Conservation (phyloP, 2,888 invertebrate genomes). For the Acleris laterana region DNA sequence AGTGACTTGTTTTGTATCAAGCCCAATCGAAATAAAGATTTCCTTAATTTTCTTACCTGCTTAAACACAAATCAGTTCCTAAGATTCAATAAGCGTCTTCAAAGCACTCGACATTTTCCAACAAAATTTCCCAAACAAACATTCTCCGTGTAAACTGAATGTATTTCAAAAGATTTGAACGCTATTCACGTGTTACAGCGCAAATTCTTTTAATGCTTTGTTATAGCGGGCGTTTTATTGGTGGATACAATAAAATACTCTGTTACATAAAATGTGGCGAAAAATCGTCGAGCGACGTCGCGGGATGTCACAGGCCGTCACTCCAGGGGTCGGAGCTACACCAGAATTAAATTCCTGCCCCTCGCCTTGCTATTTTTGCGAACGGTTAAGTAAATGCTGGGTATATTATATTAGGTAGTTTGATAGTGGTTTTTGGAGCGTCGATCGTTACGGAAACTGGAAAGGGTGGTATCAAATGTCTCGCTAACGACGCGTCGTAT, state of each 20-base stretch:
- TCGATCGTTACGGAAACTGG: slow-evolving; percentile 26
- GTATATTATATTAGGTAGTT: too few relatives aligned
- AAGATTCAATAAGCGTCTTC: too few relatives aligned
- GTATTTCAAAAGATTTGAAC: slow-evolving; percentile 21
- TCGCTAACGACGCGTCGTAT: slow-evolving; percentile 55
- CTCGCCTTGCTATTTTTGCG: slow-evolving; percentile 49
- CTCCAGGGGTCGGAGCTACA: slow-evolving; percentile 62
- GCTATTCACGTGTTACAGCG: slow-evolving; percentile 20
- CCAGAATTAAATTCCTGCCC: slow-evolving; percentile 77
- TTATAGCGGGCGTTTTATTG: slow-evolving; percentile 28
- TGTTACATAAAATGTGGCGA: slow-evolving; percentile 62
- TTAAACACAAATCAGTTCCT: too few relatives aligned
- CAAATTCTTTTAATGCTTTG: slow-evolving; percentile 30
- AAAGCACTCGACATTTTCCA: background rate
- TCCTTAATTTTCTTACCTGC: too few relatives aligned
- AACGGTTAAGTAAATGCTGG: slow-evolving; percentile 51
- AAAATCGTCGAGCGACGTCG: slow-evolving; percentile 65
- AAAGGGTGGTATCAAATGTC: slow-evolving; percentile 55
- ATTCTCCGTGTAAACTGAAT: slow-evolving; percentile 6
- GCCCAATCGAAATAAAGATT: too few relatives aligned
- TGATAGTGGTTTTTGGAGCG: slow-evolving; percentile 15
- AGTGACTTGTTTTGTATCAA: too few relatives aligned
- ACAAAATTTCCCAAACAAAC: slow-evolving; percentile 6
- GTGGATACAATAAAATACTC: slow-evolving; percentile 57
- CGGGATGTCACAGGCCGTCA: slow-evolving; percentile 71